A percentile compares a stretch with the other conserved stretches of the same genome.
These are phyloP conservation scores for Esox niger DNA, from an alignment of 2,113 vertebrate species.

Conservation along the genomic window DNA sequence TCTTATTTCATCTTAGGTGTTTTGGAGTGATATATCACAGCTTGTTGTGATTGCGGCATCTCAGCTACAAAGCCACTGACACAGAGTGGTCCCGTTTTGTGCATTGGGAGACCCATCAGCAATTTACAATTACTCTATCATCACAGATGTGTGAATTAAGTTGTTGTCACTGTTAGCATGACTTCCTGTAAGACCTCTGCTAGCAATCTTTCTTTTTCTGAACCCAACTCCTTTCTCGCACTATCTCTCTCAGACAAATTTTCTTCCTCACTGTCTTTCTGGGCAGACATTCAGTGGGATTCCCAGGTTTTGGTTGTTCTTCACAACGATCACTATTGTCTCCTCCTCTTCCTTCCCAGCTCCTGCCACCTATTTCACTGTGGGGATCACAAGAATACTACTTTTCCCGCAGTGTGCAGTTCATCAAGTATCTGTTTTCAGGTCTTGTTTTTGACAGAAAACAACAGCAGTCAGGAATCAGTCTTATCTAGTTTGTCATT, in stretches of 20 bases:
- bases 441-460: conserved; percentile 31
- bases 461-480: conserved; percentile 20
- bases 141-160: conserved; percentile 35
- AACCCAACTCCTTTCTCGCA: conserved; percentile 3
- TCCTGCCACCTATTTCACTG: conserved; percentile 28
- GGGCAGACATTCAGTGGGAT: conserved; percentile 17
- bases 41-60: too few relatives aligned
- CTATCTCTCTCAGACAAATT: conserved; percentile 3
- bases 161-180: conserved; percentile 14
- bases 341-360: conserved; percentile 6
- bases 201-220: conserved; percentile 16
- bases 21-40: too few relatives aligned
- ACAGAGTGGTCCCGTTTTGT: neutral
- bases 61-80: neutral
- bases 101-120: conserved; percentile 14
- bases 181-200: conserved; percentile 24
- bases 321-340: conserved; percentile 7
- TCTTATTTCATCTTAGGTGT: too few relatives aligned
- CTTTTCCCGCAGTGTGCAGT: conserved; percentile 26
- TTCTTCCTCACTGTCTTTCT: conserved; percentile 16
- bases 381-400: conserved; percentile 9
- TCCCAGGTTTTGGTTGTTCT: conserved; percentile 14
- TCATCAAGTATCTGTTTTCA: conserved; percentile 13
- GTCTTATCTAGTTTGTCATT: conserved; percentile 31
- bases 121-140: conserved; percentile 31